Percentiles rank a stretch among this genome's conserved stretches.
These are phyloP conservation scores for Probosciger aterrimus DNA, from an alignment of 2,113 vertebrate genomes.

Conservation along the genomic window DNA sequence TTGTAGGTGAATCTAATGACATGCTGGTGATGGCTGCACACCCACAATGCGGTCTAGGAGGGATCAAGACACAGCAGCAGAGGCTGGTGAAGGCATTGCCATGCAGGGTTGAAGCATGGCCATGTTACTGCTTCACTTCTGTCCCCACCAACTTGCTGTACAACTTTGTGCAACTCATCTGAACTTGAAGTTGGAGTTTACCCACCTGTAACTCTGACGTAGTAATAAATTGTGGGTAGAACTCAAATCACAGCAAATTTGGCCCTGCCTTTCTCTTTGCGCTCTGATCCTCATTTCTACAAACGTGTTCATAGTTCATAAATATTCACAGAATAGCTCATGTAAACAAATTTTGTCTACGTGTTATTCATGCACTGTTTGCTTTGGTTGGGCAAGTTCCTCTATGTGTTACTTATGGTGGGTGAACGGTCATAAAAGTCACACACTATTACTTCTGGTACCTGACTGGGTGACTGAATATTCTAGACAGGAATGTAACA, in stretches of 20 bases:
- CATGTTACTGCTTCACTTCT: not conserved
- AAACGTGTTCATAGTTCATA: constrained; percentile 13
- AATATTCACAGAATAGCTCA: constrained; percentile 18
- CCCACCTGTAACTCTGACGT: not conserved
- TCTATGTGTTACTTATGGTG: constrained; percentile 19
- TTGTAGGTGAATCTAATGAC: not conserved
- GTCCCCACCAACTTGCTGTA: not conserved
- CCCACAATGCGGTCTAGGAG: not conserved
- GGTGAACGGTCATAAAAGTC: constrained; percentile 23
- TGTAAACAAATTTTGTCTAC: constrained; percentile 27
- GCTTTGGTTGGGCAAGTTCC: constrained; percentile 11
- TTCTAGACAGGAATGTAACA: not conserved
- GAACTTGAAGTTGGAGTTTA: not conserved
- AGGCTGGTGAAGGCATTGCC: not conserved
- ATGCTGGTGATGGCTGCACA: not conserved
- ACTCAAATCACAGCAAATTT: not conserved
- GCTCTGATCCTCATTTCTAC: constrained; percentile 28
- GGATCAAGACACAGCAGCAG: not conserved
- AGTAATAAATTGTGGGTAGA: not conserved
- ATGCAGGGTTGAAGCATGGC: rapidly evolving
- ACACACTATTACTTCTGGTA: constrained; percentile 11
- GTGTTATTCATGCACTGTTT: constrained; percentile 35
- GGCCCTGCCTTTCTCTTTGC: not conserved
- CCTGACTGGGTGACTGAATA: not conserved
- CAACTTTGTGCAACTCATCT: not conserved